Percentiles rank a stretch among this genome's conserved stretches.
These are phyloP conservation scores for Lymantria monacha DNA, from an alignment of 2,888 invertebrate species.

Conservation along the genomic window DNA sequence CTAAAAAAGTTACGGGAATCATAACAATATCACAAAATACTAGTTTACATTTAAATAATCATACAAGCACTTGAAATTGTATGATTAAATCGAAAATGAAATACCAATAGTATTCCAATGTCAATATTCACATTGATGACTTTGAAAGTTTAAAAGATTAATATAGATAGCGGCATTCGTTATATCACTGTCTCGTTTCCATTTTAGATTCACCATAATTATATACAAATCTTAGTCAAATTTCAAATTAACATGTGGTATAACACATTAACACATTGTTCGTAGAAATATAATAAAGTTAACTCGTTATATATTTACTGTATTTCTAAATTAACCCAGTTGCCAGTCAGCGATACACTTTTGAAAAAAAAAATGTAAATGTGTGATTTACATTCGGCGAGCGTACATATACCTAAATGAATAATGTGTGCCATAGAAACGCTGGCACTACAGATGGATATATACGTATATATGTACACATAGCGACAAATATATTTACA, in stretches of 20 bases:
- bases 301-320: neutral
- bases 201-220: neutral
- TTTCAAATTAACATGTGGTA: too few species aligned
- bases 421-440: slow-evolving; percentile 25
- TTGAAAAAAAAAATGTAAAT: slow-evolving; percentile 10
- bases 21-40: too few species aligned
- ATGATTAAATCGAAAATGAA: too few species aligned
- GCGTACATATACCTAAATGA: slow-evolving; percentile 21
- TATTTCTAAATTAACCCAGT: slow-evolving; percentile 15
- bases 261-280: too few species aligned
- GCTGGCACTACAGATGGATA: slow-evolving; percentile 17
- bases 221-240: neutral
- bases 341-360: slow-evolving; percentile 8
- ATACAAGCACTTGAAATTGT: neutral
- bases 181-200: neutral
- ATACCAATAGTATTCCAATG: too few species aligned
- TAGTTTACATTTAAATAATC: too few species aligned
- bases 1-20: too few species aligned
- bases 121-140: neutral
- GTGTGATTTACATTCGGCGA: slow-evolving; percentile 15
- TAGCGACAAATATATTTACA: slow-evolving; percentile 21
- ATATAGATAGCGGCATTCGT: neutral
- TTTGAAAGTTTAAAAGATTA: neutral
- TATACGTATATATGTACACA: slow-evolving; percentile 19
- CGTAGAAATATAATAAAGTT: too few species aligned